phyloP scores from a whole-genome alignment of 2,888 invertebrate species.

The Steinernema scapterisci region DNA sequence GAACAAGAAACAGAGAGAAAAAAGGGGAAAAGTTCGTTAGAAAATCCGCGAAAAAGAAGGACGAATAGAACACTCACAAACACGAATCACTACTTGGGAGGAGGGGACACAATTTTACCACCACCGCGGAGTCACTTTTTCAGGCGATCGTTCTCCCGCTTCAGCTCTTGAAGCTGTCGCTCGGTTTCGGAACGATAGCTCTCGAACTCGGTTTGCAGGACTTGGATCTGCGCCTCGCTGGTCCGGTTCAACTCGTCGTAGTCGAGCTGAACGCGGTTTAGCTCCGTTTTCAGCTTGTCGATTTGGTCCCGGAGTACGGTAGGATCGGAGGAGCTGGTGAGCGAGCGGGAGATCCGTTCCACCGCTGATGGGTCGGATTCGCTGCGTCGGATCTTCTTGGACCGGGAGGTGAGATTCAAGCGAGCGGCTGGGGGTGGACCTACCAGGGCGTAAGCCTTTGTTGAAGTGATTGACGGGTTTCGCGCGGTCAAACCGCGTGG shows the following conservation, averaged over 20 bases:
- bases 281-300: slow-evolving; percentile 28
- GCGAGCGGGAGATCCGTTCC: slow-evolving; percentile 3
- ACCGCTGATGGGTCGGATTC: slow-evolving; percentile 16
- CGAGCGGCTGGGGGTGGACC: not conserved
- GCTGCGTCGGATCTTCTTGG: slow-evolving; percentile 22
- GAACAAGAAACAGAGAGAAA: not conserved
- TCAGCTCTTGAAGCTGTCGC: not conserved
- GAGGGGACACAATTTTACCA: too few species aligned
- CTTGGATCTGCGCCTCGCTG: slow-evolving; percentile 16
- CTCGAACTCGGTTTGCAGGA: slow-evolving; percentile 22
- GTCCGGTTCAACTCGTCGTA: slow-evolving; percentile 24
- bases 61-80: not conserved
- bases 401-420: too few species aligned
- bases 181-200: slow-evolving; percentile 17
- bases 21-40: too few species aligned
- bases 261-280: slow-evolving; percentile 22
- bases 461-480: not conserved
- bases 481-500: not conserved
- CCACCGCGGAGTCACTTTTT: slow-evolving; percentile 1
- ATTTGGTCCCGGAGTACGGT: slow-evolving; percentile 8
- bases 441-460: slow-evolving; percentile 18
- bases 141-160: slow-evolving; percentile 3
- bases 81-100: slow-evolving; percentile 13
- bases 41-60: not conserved
- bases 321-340: slow-evolving; percentile 21